These are phyloP conservation scores for Pipra filicauda DNA, from an alignment of 2,113 vertebrate genomes.

Conservation along the genomic window DNA sequence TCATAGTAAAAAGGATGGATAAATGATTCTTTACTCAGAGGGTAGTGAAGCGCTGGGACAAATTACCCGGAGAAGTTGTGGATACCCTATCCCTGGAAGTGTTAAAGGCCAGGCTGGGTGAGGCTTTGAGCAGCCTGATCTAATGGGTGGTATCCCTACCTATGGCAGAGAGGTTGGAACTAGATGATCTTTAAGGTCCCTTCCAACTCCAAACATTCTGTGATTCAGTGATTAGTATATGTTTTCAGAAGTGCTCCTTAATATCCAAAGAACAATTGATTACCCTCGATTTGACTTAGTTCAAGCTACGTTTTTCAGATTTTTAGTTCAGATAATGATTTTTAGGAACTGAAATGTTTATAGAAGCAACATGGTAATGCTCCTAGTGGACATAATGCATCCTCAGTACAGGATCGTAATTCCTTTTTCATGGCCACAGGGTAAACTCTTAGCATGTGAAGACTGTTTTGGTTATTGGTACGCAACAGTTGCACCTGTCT, in stretches of 20 bases:
- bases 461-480: background rate
- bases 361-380: background rate
- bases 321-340: background rate
- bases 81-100: background rate
- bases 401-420: background rate
- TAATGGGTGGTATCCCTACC: background rate
- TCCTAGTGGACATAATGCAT: background rate
- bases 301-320: background rate
- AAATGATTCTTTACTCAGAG: background rate
- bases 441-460: background rate
- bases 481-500: background rate
- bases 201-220: background rate
- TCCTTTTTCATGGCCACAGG: background rate
- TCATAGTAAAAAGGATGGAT: background rate
- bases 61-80: background rate
- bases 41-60: background rate
- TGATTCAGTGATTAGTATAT: background rate
- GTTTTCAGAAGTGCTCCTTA: background rate
- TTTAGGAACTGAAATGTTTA: background rate
- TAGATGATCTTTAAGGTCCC: background rate
- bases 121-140: rapidly evolving
- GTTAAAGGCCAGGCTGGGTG: background rate
- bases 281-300: background rate
- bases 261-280: background rate
- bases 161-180: background rate